Percentiles rank a stretch among this genome's conserved stretches.
phyloP scores from a whole-genome alignment of 1,140 invertebrate genomes.

The Ips typographus region DNA sequence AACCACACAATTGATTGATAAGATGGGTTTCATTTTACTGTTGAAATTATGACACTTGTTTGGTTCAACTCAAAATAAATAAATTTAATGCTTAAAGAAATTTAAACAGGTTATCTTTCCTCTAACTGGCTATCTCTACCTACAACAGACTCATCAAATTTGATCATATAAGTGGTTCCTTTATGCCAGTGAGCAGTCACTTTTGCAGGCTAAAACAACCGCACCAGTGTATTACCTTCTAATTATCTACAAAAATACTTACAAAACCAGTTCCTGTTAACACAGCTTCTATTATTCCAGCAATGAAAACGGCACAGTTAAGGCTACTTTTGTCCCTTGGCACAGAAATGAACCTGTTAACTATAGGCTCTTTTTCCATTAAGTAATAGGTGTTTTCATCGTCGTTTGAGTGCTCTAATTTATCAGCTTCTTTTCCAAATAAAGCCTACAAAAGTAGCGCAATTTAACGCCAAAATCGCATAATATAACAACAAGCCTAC shows the following conservation, averaged over 20 bases:
- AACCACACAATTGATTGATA: too few species aligned
- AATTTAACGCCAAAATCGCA: background rate
- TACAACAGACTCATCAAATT: slow-evolving; percentile 95
- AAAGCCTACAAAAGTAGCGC: slow-evolving; percentile 64
- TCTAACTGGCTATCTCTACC: slow-evolving; percentile 89
- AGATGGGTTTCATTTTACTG: too few species aligned
- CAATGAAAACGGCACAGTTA: slow-evolving; percentile 98
- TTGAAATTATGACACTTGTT: too few species aligned
- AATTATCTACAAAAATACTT: slow-evolving; percentile 56
- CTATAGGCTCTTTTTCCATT: slow-evolving; percentile 96
- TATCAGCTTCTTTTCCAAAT: slow-evolving; percentile 98
- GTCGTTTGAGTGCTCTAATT: slow-evolving; percentile 97
- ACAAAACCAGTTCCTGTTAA: slow-evolving; percentile 95
- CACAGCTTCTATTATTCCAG: slow-evolving; percentile 96
- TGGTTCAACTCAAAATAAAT: background rate
- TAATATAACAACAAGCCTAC: slow-evolving; percentile 52
- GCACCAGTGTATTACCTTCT: background rate
- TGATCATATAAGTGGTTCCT: slow-evolving; percentile 98
- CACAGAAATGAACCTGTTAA: slow-evolving; percentile 97
- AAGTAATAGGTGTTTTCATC: slow-evolving; percentile 98
- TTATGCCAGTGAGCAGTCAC: slow-evolving; percentile 99
- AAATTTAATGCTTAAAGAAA: slow-evolving; percentile 1
- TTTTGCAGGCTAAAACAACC: slow-evolving; percentile 80
- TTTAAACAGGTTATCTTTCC: slow-evolving; percentile 64
- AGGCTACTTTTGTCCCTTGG: slow-evolving; percentile 96